Conservation (phyloP, 2,113 vertebrate genomes). For the Ranitomeya variabilis region DNA sequence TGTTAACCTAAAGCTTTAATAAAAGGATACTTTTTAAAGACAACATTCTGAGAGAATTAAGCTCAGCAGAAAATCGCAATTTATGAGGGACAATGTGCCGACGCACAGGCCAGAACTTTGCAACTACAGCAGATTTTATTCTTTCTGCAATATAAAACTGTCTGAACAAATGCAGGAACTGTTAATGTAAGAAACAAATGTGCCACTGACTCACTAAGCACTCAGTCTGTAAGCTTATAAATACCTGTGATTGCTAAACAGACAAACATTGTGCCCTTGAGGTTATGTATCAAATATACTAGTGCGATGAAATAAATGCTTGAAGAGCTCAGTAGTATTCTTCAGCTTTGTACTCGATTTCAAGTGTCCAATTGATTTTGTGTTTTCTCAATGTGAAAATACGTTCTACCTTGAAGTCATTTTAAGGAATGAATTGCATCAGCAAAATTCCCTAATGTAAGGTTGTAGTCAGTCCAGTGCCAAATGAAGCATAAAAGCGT, state of each 20-base stretch:
- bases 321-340: neutral
- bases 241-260: constrained; percentile 32
- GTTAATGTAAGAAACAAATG: constrained; percentile 51
- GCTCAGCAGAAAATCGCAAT: constrained; percentile 58
- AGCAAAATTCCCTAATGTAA: neutral
- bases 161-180: constrained; percentile 46
- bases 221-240: constrained; percentile 48
- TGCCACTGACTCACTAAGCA: constrained; percentile 44
- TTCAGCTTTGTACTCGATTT: neutral
- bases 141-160: constrained; percentile 52
- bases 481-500: neutral
- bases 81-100: constrained; percentile 57
- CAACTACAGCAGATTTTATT: constrained; percentile 54
- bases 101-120: constrained; percentile 49
- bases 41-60: constrained; percentile 51
- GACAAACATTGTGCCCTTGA: constrained; percentile 12
- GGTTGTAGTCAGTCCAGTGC: neutral
- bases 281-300: constrained; percentile 16
- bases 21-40: constrained; percentile 54
- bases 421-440: neutral
- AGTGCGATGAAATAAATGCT: neutral
- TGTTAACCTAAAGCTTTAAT: constrained; percentile 51
- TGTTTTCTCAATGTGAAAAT: neutral
- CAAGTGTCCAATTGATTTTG: neutral
- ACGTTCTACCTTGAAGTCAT: neutral